These are phyloP conservation scores for Sterrhoptilus dennistouni DNA, from an alignment of 2,113 vertebrate genomes.

Conservation along the genomic window DNA sequence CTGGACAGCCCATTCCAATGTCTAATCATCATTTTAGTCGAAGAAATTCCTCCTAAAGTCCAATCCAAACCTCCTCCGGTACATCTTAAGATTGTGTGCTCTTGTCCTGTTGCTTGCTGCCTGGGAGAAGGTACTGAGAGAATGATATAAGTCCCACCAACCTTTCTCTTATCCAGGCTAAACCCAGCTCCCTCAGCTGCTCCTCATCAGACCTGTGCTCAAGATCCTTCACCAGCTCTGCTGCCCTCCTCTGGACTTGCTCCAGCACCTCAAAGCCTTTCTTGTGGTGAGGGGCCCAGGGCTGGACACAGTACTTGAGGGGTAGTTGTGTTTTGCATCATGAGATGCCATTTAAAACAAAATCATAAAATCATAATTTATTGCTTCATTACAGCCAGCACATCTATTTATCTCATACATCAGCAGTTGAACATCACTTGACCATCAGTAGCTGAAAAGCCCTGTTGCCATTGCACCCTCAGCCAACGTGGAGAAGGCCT, in stretches of 20 bases:
- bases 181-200: not conserved
- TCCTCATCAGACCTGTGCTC: not conserved
- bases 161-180: not conserved
- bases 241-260: fast-evolving
- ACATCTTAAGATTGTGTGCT: not conserved
- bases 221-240: not conserved
- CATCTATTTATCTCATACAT: not conserved
- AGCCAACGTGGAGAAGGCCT: fast-evolving
- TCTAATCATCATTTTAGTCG: not conserved
- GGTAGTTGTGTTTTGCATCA: not conserved
- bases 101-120: fast-evolving
- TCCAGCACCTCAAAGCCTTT: not conserved
- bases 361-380: not conserved
- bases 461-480: not conserved
- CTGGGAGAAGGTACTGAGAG: not conserved
- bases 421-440: not conserved
- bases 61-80: not conserved
- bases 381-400: not conserved
- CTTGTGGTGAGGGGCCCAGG: too few species aligned
- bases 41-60: not conserved
- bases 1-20: not conserved
- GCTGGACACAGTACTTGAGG: not conserved
- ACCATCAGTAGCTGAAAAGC: not conserved
- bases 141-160: fast-evolving
- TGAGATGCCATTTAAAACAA: not conserved